These are phyloP conservation scores for Parasteatoda lunata DNA, from an alignment of 2,888 invertebrate genomes.

Conservation along the genomic window DNA sequence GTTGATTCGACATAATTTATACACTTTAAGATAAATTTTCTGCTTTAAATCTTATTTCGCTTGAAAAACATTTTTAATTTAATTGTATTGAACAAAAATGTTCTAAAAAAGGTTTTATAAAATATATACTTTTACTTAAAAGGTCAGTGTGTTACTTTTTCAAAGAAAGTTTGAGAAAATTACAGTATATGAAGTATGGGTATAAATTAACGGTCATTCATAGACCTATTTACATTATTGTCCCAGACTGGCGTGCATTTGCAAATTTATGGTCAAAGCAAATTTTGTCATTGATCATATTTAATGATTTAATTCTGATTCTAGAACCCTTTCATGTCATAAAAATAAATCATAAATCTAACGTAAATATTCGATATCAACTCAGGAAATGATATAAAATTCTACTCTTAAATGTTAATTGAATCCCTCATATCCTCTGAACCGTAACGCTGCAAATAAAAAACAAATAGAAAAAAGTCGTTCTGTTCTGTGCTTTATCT, in stretches of 20 bases:
- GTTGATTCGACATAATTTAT: too few relatives aligned
- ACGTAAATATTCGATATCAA: slow-evolving; percentile 13
- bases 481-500: slow-evolving; percentile 33
- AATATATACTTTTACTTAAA: too few relatives aligned
- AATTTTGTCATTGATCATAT: not conserved
- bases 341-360: slow-evolving; percentile 19
- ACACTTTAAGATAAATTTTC: too few relatives aligned
- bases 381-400: slow-evolving; percentile 43
- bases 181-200: too few relatives aligned
- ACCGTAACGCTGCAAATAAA: slow-evolving; percentile 42
- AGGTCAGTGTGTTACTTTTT: too few relatives aligned
- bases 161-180: too few relatives aligned
- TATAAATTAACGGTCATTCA: too few relatives aligned
- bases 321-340: not conserved
- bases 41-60: too few relatives aligned
- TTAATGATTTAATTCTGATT: not conserved
- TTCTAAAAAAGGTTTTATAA: too few relatives aligned
- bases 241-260: not conserved
- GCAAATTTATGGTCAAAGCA: not conserved
- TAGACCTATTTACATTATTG: too few relatives aligned
- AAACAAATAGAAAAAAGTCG: slow-evolving; percentile 32
- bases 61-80: too few relatives aligned
- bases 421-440: slow-evolving; percentile 51
- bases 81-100: too few relatives aligned
- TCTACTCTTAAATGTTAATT: slow-evolving; percentile 53